Evolutionary conservation across 2,888 invertebrate species (phyloP).

Genomic region (Trisateles emortualis): DNA sequence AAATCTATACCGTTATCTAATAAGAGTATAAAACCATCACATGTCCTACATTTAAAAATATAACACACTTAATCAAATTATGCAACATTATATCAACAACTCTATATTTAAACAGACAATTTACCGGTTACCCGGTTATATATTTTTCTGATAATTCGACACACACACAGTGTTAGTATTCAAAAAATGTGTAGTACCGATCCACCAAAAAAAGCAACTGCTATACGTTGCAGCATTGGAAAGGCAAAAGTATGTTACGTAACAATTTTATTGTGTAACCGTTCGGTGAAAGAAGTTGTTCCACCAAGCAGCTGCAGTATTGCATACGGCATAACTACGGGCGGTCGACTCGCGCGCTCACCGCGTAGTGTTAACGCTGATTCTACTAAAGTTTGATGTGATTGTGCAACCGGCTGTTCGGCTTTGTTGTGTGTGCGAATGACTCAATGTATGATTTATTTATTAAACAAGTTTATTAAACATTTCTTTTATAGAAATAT

Average conservation of each 20-base stretch:
- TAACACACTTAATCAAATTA: not conserved
- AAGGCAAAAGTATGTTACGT: conserved; percentile 76
- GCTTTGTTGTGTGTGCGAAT: conserved; percentile 42
- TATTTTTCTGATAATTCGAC: conserved; percentile 18
- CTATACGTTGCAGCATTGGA: conserved; percentile 73
- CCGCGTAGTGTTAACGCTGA: conserved; percentile 36
- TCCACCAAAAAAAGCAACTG: conserved; percentile 60
- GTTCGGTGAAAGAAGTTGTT: conserved; percentile 75
- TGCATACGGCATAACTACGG: conserved; percentile 68
- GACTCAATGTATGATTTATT: conserved; percentile 39
- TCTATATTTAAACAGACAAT: not conserved
- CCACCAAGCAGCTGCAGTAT: conserved; percentile 67
- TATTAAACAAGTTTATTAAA: not conserved
- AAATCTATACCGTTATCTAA: not conserved
- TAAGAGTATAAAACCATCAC: not conserved
- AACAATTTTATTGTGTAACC: conserved; percentile 76
- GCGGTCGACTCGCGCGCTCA: conserved; percentile 57
- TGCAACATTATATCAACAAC: not conserved
- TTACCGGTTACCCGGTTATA: conserved; percentile 36
- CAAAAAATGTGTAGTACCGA: conserved; percentile 34
- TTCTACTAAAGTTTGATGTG: conserved; percentile 36
- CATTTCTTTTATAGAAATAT: not conserved
- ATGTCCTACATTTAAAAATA: not conserved
- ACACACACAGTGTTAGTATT: conserved; percentile 26
- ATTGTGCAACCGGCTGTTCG: conserved; percentile 43